Conservation (phyloP, 2,113 vertebrate genomes). For the Sebastes fasciatus region DNA sequence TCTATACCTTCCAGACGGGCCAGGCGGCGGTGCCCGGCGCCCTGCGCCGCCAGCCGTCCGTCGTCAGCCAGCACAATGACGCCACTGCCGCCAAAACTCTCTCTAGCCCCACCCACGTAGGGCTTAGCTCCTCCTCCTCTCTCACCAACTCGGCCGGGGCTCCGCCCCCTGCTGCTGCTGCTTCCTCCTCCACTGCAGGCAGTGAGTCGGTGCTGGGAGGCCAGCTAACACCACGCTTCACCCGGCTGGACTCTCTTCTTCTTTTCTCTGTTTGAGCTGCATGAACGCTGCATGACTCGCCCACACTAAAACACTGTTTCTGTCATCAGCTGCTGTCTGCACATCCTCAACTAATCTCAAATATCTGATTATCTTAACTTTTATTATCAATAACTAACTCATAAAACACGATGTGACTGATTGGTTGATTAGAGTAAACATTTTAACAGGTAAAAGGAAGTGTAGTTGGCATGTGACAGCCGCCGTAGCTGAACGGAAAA, state of each 20-base stretch:
- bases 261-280: conserved; percentile 21
- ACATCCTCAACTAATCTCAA: conserved; percentile 15
- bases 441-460: background rate
- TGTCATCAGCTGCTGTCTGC: conserved; percentile 51
- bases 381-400: background rate
- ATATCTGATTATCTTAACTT: background rate
- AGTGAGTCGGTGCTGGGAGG: conserved; percentile 92
- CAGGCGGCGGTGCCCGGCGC: conserved; percentile 93
- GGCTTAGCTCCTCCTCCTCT: conserved; percentile 93
- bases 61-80: conserved; percentile 98
- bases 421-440: background rate
- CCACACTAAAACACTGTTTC: background rate
- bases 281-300: conserved; percentile 54
- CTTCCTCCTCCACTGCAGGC: conserved; percentile 95
- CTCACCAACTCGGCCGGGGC: conserved; percentile 94
- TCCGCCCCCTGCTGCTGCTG: conserved; percentile 83
- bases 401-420: background rate
- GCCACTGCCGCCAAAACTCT: conserved; percentile 91
- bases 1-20: conserved; percentile 99
- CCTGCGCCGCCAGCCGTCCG: conserved; percentile 96
- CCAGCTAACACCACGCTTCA: conserved; percentile 87
- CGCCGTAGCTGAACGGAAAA: background rate
- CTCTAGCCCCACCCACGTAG: conserved; percentile 97
- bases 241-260: conserved; percentile 65
- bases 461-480: background rate